These are phyloP conservation scores for Gallinago undulata DNA, from an alignment of 2,113 vertebrate species.

Conservation along the genomic window DNA sequence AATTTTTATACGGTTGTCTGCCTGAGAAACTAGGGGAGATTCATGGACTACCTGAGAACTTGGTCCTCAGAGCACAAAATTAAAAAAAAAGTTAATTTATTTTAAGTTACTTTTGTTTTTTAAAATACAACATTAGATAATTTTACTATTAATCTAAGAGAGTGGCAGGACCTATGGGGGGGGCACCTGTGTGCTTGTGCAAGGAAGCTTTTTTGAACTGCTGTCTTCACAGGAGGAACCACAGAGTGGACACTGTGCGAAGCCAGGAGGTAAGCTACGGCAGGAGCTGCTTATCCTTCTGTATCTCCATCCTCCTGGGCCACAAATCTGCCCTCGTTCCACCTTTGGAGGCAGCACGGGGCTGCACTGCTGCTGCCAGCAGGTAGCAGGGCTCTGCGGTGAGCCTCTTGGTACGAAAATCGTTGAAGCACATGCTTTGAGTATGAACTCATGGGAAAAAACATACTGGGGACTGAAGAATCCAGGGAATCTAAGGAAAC, in stretches of 20 bases:
- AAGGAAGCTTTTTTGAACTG: not conserved
- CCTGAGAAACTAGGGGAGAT: not conserved
- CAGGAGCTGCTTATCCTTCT: not conserved
- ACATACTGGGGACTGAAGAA: not conserved
- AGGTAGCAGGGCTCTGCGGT: not conserved
- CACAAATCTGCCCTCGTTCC: not conserved
- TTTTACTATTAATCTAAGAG: not conserved
- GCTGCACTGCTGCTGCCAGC: not conserved
- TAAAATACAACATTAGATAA: not conserved
- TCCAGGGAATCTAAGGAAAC: not conserved
- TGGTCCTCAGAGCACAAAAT: not conserved
- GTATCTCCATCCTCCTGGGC: not conserved
- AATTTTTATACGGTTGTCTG: not conserved
- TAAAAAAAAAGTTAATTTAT: not conserved
- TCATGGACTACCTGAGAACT: not conserved
- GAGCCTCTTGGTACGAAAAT: rapidly evolving
- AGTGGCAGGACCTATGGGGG: not conserved
- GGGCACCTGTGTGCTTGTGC: not conserved
- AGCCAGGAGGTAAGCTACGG: not conserved
- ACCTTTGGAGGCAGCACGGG: not conserved
- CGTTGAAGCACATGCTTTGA: not conserved
- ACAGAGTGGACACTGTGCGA: not conserved
- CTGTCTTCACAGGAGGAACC: not conserved
- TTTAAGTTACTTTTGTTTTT: not conserved
- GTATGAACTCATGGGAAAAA: not conserved